Evolutionary conservation across 2,888 invertebrate species (phyloP), one percentile per base, ranked within the genome.

Genomic region (Ashinkailepas kermadecensis): DNA sequence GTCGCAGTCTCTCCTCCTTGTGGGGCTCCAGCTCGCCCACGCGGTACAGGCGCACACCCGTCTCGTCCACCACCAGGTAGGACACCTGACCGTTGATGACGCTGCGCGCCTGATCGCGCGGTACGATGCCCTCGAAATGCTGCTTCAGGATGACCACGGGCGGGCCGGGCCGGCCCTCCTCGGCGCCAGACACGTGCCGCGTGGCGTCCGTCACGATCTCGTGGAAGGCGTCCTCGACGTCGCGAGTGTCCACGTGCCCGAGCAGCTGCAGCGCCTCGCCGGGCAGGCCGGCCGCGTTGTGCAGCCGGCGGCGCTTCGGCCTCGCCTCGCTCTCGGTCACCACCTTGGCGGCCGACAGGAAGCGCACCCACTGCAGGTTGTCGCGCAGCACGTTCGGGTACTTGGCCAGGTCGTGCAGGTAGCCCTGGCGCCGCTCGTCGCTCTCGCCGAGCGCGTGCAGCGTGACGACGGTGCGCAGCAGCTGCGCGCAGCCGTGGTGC

Each of bases 41-140:
- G 0, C 93, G 93, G 86, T 94, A 93, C 85, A 92, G 92, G 82
- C 91, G 91, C 64, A 94, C 91, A 56, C 94, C 94, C 84, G 90
- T 91, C 87, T 94, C 94, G 85, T 94, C 93, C 8, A 94, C 90
- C 13, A 94, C 91, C 18, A 92, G 92, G 86, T 94, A 94, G 2
- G 93, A 90, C 0, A 93, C 91, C 87, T 93, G 90, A 7, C 94
- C 94, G 0, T 92, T 92, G 15, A 93, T 87, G 1, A 94, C 93
- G 25, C 92, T 91, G 62, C 92, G 90, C 82, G 93, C 91, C 0
- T 93, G 92, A 87, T 94, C 93, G 81, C 92, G 90, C 0, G 94
- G 94, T 9, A 94, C 91, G 4, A 94, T 93, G 0, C 92, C 92
- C 86, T 94, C 93, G 74, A 92, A 87, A 11, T 92, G 92, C 85